These are phyloP conservation scores for Galerucella pusilla DNA, from an alignment of 2,888 invertebrate species.

Conservation along the genomic window DNA sequence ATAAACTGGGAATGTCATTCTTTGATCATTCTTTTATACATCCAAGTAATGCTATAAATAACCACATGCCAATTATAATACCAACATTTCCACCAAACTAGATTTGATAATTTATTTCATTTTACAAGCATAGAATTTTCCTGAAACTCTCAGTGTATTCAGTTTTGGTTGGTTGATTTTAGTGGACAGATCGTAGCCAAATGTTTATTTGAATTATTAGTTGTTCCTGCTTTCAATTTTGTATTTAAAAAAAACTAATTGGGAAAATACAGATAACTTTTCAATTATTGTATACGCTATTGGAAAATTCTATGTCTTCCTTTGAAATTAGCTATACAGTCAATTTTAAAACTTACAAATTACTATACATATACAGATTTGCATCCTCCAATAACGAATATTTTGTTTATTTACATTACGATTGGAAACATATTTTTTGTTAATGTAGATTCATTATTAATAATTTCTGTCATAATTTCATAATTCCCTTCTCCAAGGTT, in stretches of 20 bases:
- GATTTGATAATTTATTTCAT: slow-evolving; percentile 22
- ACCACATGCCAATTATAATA: slow-evolving; percentile 65
- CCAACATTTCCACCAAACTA: slow-evolving; percentile 64
- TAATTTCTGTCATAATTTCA: too few relatives aligned
- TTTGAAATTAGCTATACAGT: not conserved
- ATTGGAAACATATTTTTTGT: too few relatives aligned
- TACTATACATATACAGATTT: too few relatives aligned
- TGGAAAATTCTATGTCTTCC: slow-evolving; percentile 12
- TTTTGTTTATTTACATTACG: too few relatives aligned
- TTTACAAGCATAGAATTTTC: slow-evolving; percentile 11
- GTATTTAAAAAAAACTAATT: too few relatives aligned
- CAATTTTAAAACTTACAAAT: too few relatives aligned
- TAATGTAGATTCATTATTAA: too few relatives aligned
- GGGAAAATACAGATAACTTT: not conserved
- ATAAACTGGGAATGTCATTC: slow-evolving; percentile 64
- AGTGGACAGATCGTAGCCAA: too few relatives aligned
- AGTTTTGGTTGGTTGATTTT: too few relatives aligned
- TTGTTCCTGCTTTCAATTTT: too few relatives aligned
- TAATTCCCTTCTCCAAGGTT: too few relatives aligned
- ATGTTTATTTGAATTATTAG: too few relatives aligned
- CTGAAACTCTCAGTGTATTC: not conserved
- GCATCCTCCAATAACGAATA: not conserved
- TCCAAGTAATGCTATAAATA: slow-evolving; percentile 60
- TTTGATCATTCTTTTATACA: slow-evolving; percentile 64
- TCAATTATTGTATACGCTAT: not conserved